phyloP scores from a whole-genome alignment of 2,797 vertebrate species.

The Enteromius afrohamiltoni region DNA sequence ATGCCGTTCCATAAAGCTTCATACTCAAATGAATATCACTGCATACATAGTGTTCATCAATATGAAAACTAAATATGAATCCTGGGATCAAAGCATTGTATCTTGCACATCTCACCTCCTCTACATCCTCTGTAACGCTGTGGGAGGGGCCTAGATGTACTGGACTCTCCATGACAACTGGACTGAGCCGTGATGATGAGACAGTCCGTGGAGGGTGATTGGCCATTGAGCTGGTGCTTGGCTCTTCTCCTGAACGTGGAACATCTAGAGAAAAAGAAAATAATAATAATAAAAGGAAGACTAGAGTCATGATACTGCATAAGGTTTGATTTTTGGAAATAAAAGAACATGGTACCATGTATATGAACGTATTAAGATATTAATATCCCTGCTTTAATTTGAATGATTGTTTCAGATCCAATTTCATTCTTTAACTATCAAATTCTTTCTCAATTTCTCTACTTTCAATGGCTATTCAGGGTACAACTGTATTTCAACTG shows the following conservation, averaged over 20 bases:
- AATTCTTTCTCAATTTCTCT: neutral
- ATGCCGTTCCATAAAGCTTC: neutral
- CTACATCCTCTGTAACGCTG: conserved; percentile 66
- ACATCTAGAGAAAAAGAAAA: conserved; percentile 62
- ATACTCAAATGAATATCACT: neutral
- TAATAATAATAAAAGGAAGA: neutral
- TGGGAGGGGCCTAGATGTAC: conserved; percentile 63
- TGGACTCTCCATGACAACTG: conserved; percentile 73
- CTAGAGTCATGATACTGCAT: neutral
- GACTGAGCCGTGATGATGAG: conserved; percentile 69
- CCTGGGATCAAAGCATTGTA: neutral
- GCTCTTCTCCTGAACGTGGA: conserved; percentile 72
- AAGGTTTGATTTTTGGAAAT: neutral
- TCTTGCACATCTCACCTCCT: conserved; percentile 31
- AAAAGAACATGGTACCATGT: neutral
- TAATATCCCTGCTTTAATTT: neutral
- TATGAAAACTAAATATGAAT: neutral
- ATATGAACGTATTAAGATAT: neutral
- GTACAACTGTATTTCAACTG: too few species aligned
- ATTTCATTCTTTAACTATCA: neutral
- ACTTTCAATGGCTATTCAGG: neutral
- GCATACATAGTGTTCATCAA: neutral
- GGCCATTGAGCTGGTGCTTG: conserved; percentile 64
- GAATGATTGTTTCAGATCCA: neutral
- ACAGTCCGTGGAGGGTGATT: conserved; percentile 64